Base-by-base conservation (phyloP, 1,140 invertebrate genomes). In the Nylanderia fulva region DNA sequence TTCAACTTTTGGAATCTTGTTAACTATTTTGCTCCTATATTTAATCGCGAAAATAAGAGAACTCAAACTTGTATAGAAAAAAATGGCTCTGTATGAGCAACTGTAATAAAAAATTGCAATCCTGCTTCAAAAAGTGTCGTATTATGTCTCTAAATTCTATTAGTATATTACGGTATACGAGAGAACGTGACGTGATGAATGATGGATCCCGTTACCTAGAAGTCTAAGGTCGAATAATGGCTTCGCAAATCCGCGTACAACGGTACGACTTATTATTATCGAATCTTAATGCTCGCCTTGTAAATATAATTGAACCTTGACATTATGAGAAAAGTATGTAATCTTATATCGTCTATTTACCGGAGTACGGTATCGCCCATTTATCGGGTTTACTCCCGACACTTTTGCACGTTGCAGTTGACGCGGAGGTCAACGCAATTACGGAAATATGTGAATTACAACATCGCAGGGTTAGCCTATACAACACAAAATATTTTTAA, bases 291-390 rank as follows among this genome's bases (percentile, higher is more conserved):
- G 33, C 15, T 39, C 36, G 64, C 52, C 77, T 80, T 58, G 77
- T 68, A 39, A 56, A 69, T 80, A 48, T 48, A 80, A 80, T 80
- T 42, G 77, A 80, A 71, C 77, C 77, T 80, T 80, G 77, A 80
- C 77, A 71, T 80, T 80, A 71, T 66, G 52, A 15, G 24, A 24
- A 56, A 74, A 58, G 33, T 52, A 56, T 72, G 29, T 52, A 36
- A 54, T 63, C 18, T 18, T 42, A 33, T 58, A 33, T 58, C 61
- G 27, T 36, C 75, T 39, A 27, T 42, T 24, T 52, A 36, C 11
- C 42, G 21, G 48, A 36, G 18, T 33, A 36, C 24, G 75, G 54
- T 33, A 52, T 66, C 29, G 29, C 29, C 29, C 29, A 33, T 33
- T 33, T 33, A 33, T 3, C n/a, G n/a, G n/a, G n/a, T n/a, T n/a